phyloP scores from a whole-genome alignment of 2,888 invertebrate genomes.

The Pristionchus exspectatus region DNA sequence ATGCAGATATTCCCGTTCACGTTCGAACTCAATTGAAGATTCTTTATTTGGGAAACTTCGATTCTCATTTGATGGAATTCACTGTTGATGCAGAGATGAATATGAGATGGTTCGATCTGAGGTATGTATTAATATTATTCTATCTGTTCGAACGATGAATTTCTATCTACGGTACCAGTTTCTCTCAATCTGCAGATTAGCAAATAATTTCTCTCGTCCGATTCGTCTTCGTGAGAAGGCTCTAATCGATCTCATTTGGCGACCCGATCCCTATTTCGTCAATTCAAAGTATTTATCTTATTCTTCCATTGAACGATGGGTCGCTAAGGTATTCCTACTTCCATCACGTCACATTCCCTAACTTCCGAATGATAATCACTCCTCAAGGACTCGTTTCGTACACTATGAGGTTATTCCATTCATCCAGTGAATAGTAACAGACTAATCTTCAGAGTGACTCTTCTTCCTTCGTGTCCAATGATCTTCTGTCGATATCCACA shows the following conservation, averaged over 20 bases:
- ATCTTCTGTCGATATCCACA: conserved; percentile 78
- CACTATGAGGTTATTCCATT: conserved; percentile 68
- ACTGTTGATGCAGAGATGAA: conserved; percentile 73
- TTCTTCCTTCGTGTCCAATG: conserved; percentile 77
- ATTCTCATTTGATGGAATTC: conserved; percentile 76
- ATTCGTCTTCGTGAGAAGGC: conserved; percentile 73
- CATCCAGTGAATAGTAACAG: neutral
- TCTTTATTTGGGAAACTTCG: conserved; percentile 75
- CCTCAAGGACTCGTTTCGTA: conserved; percentile 75
- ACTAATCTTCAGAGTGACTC: conserved; percentile 67
- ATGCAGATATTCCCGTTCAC: conserved; percentile 74
- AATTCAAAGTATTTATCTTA: conserved; percentile 71
- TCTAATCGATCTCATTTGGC: conserved; percentile 75
- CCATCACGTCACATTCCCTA: conserved; percentile 77
- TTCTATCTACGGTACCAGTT: neutral
- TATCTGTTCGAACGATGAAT: too few relatives aligned
- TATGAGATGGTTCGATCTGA: conserved; percentile 73
- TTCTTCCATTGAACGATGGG: neutral
- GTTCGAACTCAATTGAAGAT: conserved; percentile 73
- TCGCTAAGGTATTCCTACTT: conserved; percentile 70
- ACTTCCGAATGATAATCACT: conserved; percentile 75
- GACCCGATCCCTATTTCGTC: conserved; percentile 77
- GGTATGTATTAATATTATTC: conserved; percentile 54
- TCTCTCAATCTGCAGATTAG: conserved; percentile 61
- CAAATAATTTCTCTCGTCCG: conserved; percentile 76